A percentile compares a stretch with the other conserved stretches of the same genome.
Evolutionary conservation across 2,888 invertebrate species (phyloP).

Genomic region (Erebia aethiops): DNA sequence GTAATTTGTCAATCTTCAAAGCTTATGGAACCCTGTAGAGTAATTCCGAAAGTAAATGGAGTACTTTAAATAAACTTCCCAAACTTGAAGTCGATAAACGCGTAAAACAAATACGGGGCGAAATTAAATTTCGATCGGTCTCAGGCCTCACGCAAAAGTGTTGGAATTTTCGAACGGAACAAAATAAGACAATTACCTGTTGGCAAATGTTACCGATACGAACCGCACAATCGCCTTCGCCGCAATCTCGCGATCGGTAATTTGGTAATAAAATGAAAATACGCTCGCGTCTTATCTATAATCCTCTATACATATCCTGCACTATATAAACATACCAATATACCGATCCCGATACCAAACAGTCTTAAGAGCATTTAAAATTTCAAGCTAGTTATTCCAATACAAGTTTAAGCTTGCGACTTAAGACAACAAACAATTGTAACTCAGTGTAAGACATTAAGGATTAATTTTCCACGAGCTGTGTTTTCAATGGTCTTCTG

Average conservation of each 20-base stretch:
- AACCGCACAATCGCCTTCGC: constrained; percentile 63
- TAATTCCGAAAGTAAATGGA: not conserved
- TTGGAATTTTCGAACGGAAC: constrained; percentile 59
- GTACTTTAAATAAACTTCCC: constrained; percentile 1
- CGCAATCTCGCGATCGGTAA: constrained; percentile 80
- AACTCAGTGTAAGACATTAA: constrained; percentile 51
- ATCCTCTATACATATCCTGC: constrained; percentile 76
- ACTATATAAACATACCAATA: constrained; percentile 70
- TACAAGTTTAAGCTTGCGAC: constrained; percentile 34
- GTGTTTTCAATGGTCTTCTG: constrained; percentile 50
- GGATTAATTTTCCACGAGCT: constrained; percentile 56
- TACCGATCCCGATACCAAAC: constrained; percentile 44
- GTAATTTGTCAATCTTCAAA: not conserved
- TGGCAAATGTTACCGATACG: constrained; percentile 76
- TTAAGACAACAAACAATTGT: constrained; percentile 43
- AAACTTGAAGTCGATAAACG: constrained; percentile 12
- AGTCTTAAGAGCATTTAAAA: constrained; percentile 51
- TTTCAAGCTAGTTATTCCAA: constrained; percentile 47
- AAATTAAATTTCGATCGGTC: constrained; percentile 32
- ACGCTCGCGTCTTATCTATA: constrained; percentile 77
- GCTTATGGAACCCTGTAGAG: not conserved
- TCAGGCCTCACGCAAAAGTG: constrained; percentile 49
- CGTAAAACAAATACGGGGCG: constrained; percentile 40
- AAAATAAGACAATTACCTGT: constrained; percentile 75
- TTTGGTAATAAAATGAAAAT: constrained; percentile 84